phyloP scores from a whole-genome alignment of 2,113 vertebrate genomes.

The Stercorarius parasiticus region DNA sequence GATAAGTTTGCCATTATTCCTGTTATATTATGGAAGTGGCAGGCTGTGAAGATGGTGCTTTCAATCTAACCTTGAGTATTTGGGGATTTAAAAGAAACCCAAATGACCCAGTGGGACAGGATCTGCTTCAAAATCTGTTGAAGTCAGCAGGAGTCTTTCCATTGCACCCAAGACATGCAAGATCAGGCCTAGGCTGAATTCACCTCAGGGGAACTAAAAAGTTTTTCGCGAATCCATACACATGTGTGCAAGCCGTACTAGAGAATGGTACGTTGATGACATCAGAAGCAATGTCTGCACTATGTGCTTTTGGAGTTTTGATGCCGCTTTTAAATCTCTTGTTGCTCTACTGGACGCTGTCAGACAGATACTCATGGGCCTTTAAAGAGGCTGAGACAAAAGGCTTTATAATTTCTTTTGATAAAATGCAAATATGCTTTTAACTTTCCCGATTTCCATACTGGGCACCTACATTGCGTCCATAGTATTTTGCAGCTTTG shows the following conservation, averaged over 20 bases:
- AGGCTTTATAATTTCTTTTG: background rate
- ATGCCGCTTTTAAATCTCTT: background rate
- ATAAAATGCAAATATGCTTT: background rate
- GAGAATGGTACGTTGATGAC: fast-evolving
- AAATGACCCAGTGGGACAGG: background rate
- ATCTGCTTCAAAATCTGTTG: background rate
- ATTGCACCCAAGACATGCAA: fast-evolving
- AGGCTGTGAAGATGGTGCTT: background rate
- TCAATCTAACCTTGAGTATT: background rate
- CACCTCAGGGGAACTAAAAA: background rate
- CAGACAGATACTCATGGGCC: background rate
- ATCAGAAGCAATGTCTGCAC: fast-evolving
- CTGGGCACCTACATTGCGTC: background rate
- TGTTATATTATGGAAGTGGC: background rate
- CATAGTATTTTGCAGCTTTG: background rate
- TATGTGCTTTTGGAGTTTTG: background rate
- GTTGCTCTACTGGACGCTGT: background rate
- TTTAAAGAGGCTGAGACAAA: background rate
- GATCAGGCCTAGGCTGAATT: background rate
- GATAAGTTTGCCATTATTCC: background rate
- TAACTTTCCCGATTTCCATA: background rate
- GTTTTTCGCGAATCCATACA: fast-evolving
- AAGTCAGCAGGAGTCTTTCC: background rate
- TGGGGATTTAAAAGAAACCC: background rate
- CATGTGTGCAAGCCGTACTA: fast-evolving